phyloP scores from a whole-genome alignment of 2,113 vertebrate species.

The Eublepharis macularius region DNA sequence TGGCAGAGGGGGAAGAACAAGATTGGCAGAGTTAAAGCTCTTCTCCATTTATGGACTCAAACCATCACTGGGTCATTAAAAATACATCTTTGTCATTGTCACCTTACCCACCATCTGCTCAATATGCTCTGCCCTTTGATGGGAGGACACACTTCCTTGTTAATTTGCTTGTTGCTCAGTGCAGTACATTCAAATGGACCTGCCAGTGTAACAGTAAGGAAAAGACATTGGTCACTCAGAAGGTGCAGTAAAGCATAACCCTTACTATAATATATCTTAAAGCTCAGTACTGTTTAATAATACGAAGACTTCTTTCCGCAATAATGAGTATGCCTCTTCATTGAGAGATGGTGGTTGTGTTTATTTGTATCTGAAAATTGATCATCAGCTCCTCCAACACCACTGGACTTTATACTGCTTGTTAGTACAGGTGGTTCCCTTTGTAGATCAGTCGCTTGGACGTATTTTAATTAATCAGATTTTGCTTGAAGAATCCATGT shows the following conservation, averaged over 20 bases:
- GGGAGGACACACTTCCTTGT: background rate
- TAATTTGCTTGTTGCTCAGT: constrained; percentile 54
- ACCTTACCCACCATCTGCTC: constrained; percentile 50
- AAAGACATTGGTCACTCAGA: constrained; percentile 22
- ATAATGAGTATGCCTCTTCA: background rate
- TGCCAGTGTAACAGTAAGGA: constrained; percentile 16
- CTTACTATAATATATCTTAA: constrained; percentile 38
- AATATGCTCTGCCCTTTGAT: constrained; percentile 33
- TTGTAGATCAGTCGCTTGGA: constrained; percentile 30
- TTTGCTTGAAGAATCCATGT: constrained; percentile 48
- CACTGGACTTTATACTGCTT: constrained; percentile 32
- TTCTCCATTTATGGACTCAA: constrained; percentile 41
- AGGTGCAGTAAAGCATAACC: constrained; percentile 34
- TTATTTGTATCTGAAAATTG: constrained; percentile 47
- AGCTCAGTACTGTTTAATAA: constrained; percentile 41
- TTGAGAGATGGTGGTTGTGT: constrained; percentile 23
- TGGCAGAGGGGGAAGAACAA: background rate
- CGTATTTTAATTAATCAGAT: constrained; percentile 28
- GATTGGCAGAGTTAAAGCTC: background rate
- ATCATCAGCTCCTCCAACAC: constrained; percentile 43
- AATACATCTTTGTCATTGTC: constrained; percentile 38
- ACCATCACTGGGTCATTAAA: constrained; percentile 21
- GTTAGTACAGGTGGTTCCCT: constrained; percentile 41
- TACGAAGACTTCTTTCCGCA: constrained; percentile 8
- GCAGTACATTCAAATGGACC: background rate